Conservation (phyloP, 1,140 invertebrate species). For the Hesperophylax magnus region DNA sequence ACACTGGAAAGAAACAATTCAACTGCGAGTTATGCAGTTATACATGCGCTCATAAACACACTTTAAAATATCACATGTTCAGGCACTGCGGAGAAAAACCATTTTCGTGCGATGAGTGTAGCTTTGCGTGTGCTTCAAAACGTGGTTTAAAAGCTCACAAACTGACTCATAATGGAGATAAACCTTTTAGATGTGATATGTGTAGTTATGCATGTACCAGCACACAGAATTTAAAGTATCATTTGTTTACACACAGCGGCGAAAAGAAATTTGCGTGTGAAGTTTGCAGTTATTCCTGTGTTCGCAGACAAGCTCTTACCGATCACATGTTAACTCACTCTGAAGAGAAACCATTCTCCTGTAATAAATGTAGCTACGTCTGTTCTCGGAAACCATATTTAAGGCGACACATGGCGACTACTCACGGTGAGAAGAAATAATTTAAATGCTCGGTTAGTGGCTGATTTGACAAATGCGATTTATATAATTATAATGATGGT, state of each 20-base stretch:
- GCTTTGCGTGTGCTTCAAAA: conserved; percentile 86
- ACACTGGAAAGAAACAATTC: conserved; percentile 77
- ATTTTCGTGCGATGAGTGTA: conserved; percentile 91
- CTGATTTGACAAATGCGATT: too few species aligned
- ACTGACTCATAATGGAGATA: not conserved
- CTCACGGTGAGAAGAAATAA: not conserved
- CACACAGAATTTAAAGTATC: conserved; percentile 58
- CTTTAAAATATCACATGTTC: conserved; percentile 65
- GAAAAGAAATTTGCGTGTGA: conserved; percentile 91
- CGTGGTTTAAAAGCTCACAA: conserved; percentile 59
- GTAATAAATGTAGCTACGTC: not conserved
- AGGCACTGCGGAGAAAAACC: conserved; percentile 93
- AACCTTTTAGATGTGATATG: not conserved
- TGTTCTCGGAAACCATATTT: not conserved
- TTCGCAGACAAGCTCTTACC: conserved; percentile 90
- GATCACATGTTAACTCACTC: conserved; percentile 66
- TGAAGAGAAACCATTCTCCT: conserved; percentile 4
- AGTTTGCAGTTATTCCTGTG: conserved; percentile 87
- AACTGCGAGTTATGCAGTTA: not conserved
- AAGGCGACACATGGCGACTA: not conserved
- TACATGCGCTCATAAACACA: not conserved
- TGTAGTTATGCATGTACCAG: not conserved
- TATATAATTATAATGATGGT: too few species aligned
- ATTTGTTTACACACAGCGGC: conserved; percentile 90
- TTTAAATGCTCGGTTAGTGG: too few species aligned